A percentile compares a stretch with the other conserved stretches of the same genome.
phyloP scores from a whole-genome alignment of 1,140 invertebrate species.

The Drosophila mojavensis region DNA sequence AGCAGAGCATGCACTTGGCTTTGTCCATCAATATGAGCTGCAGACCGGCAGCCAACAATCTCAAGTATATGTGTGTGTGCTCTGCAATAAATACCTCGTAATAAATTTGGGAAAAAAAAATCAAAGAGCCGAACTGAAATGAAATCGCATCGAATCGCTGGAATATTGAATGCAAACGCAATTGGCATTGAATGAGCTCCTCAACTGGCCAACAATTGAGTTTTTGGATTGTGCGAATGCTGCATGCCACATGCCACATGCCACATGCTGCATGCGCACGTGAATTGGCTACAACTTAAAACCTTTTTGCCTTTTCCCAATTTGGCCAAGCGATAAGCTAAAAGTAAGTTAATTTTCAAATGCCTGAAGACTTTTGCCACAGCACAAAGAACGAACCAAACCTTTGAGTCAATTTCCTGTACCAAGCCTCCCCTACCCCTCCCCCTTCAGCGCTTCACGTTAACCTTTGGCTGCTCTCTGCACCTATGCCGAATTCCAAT shows the following conservation, averaged over 20 bases:
- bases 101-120: neutral
- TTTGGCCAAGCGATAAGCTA: constrained; percentile 18
- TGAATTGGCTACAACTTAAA: constrained; percentile 9
- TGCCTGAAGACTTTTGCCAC: constrained; percentile 22
- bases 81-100: neutral
- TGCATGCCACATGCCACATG: neutral
- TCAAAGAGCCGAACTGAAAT: neutral
- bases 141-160: constrained; percentile 2
- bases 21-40: neutral
- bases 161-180: neutral
- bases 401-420: neutral
- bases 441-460: too few species aligned
- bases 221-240: neutral
- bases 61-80: too few species aligned
- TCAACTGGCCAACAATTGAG: constrained; percentile 4
- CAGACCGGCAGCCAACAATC: neutral
- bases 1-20: neutral
- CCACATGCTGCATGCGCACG: neutral
- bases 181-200: neutral
- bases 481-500: constrained; percentile 67
- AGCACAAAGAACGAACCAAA: neutral
- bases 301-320: neutral
- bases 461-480: neutral
- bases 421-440: too few species aligned
- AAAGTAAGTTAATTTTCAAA: constrained; percentile 39